Evolutionary conservation across 1,140 invertebrate genomes (phyloP).

Genomic region (Chrysoperla carnea): DNA sequence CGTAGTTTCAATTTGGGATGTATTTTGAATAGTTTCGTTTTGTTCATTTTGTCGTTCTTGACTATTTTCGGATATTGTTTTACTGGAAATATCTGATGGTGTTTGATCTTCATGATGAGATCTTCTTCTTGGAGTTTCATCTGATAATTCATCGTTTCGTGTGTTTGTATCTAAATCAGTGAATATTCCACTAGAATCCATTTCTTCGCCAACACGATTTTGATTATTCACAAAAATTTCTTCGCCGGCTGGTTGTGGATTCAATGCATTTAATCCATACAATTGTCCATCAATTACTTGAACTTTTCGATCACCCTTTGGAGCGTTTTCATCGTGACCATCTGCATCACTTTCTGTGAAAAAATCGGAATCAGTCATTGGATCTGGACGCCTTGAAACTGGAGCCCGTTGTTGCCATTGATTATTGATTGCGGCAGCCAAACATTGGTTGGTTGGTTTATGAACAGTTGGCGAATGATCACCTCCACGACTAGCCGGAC

Average conservation of each 20-base stretch:
- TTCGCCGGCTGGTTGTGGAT: conserved; percentile 19
- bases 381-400: conserved; percentile 39
- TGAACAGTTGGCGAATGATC: conserved; percentile 38
- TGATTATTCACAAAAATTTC: conserved; percentile 27
- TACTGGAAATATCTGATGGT: conserved; percentile 17
- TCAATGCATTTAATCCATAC: conserved; percentile 41
- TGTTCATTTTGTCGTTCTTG: conserved; percentile 9
- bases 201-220: conserved; percentile 33
- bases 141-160: conserved; percentile 6
- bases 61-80: conserved; percentile 19
- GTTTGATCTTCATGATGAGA: conserved; percentile 15
- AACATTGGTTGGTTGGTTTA: conserved; percentile 15
- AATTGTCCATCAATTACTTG: conserved; percentile 71
- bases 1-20: background rate
- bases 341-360: conserved; percentile 76
- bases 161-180: conserved; percentile 57
- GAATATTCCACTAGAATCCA: conserved; percentile 74
- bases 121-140: conserved; percentile 10
- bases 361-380: conserved; percentile 79
- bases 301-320: conserved; percentile 42
- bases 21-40: background rate
- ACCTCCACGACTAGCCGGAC: conserved; percentile 54
- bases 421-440: conserved; percentile 2
- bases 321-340: conserved; percentile 49
- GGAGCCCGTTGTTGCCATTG: conserved; percentile 11